Evolutionary conservation across 2,888 invertebrate species (phyloP).

Genomic region (Isoperla grammatica): DNA sequence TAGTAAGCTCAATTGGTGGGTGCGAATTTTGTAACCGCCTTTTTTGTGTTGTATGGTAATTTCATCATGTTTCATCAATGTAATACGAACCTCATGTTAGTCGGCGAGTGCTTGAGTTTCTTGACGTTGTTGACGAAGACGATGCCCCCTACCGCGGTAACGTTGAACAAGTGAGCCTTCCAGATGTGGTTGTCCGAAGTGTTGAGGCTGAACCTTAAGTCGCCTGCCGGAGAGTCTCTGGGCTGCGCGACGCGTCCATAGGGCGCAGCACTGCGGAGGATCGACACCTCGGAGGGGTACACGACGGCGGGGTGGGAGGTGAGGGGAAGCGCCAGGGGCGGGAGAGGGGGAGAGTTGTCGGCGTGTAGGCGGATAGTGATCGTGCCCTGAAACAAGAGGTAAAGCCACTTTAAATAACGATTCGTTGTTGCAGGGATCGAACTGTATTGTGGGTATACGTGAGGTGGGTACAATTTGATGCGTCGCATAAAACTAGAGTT

Average conservation of each 20-base stretch:
- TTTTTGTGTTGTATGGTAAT: too few relatives aligned
- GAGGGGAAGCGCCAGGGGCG: constrained; percentile 5
- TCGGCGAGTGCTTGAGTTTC: constrained; percentile 40
- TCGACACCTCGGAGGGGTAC: constrained; percentile 41
- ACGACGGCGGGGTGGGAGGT: constrained; percentile 13
- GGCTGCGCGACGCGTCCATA: constrained; percentile 41
- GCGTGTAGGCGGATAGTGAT: constrained; percentile 10
- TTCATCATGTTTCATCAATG: too few relatives aligned
- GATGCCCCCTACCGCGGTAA: constrained; percentile 53
- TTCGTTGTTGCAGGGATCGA: too few relatives aligned
- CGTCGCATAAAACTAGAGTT: too few relatives aligned
- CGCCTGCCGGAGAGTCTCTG: constrained; percentile 25
- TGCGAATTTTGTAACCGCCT: too few relatives aligned
- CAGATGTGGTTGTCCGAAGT: background rate
- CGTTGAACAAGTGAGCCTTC: constrained; percentile 43
- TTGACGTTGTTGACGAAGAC: constrained; percentile 50
- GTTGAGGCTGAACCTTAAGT: constrained; percentile 34
- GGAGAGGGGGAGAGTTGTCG: background rate
- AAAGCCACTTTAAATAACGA: too few relatives aligned
- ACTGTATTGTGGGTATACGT: too few relatives aligned
- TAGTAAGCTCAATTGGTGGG: too few relatives aligned
- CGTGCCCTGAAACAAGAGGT: background rate
- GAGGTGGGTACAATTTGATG: too few relatives aligned
- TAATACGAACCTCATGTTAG: too few relatives aligned
- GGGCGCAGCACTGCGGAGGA: constrained; percentile 45